Evolutionary conservation across 2,797 vertebrate genomes (phyloP).

Genomic region (Loriculus beryllinus): DNA sequence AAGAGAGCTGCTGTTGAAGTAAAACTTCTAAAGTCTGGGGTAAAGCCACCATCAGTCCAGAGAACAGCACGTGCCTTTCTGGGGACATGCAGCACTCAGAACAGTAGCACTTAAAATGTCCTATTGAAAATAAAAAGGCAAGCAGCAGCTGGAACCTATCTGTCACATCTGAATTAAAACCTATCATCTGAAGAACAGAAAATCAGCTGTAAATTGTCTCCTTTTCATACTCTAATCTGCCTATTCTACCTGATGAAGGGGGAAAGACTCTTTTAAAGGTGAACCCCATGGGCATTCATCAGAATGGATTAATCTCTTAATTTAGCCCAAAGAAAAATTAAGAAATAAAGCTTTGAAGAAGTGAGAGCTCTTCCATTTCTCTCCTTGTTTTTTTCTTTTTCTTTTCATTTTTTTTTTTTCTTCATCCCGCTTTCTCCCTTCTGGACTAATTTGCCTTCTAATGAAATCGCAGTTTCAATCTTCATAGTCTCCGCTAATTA

Average conservation of each 20-base stretch:
- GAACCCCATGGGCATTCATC: background rate
- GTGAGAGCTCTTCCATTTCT: background rate
- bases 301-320: conserved; percentile 34
- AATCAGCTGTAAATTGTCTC: background rate
- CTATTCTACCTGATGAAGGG: background rate
- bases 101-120: background rate
- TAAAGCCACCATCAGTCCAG: accelerated
- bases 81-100: background rate
- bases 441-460: background rate
- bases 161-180: conserved; percentile 14
- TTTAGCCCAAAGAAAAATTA: conserved; percentile 33
- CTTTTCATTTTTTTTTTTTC: accelerated
- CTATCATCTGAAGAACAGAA: background rate
- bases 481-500: background rate
- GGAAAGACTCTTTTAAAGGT: background rate
- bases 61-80: background rate
- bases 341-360: conserved; percentile 54
- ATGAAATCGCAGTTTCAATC: background rate
- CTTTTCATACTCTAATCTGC: conserved; percentile 23
- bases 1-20: background rate
- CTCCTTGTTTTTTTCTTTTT: background rate
- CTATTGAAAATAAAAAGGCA: background rate
- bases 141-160: background rate
- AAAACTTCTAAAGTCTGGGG: background rate
- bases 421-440: accelerated